Percentiles rank a stretch among this genome's conserved stretches.
phyloP scores from a whole-genome alignment of 1,140 invertebrate genomes.

The Halictus rubicundus region DNA sequence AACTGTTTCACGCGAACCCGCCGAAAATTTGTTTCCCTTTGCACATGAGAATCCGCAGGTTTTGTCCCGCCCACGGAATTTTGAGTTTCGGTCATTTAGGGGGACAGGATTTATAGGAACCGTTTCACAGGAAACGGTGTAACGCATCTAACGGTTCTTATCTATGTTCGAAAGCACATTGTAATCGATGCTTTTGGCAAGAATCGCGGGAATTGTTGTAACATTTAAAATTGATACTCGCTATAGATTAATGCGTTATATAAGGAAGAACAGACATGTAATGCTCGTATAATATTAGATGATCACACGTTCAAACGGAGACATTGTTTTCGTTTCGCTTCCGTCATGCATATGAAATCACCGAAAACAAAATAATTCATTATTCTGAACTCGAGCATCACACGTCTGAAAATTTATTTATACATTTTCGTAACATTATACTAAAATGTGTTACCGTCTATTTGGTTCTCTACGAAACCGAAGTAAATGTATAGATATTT shows the following conservation, averaged over 20 bases:
- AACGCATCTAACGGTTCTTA: neutral
- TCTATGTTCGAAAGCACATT: neutral
- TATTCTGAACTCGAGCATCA: neutral
- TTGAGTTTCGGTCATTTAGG: neutral
- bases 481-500: too few relatives aligned
- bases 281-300: slow-evolving; percentile 28
- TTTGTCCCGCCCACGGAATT: neutral
- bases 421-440: neutral
- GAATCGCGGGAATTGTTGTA: slow-evolving; percentile 12
- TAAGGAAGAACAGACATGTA: slow-evolving; percentile 20
- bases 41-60: neutral
- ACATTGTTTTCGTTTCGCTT: slow-evolving; percentile 9
- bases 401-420: neutral
- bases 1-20: neutral
- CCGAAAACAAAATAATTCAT: neutral
- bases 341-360: too few relatives aligned
- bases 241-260: slow-evolving; percentile 35
- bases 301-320: slow-evolving; percentile 13
- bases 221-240: slow-evolving; percentile 12
- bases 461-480: too few relatives aligned
- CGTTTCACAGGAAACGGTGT: neutral
- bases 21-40: neutral
- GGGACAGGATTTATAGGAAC: neutral
- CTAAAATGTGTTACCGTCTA: too few relatives aligned
- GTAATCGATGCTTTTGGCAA: neutral